Evolutionary conservation across 2,797 vertebrate species (phyloP).

Genomic region (Limnodromus scolopaceus): DNA sequence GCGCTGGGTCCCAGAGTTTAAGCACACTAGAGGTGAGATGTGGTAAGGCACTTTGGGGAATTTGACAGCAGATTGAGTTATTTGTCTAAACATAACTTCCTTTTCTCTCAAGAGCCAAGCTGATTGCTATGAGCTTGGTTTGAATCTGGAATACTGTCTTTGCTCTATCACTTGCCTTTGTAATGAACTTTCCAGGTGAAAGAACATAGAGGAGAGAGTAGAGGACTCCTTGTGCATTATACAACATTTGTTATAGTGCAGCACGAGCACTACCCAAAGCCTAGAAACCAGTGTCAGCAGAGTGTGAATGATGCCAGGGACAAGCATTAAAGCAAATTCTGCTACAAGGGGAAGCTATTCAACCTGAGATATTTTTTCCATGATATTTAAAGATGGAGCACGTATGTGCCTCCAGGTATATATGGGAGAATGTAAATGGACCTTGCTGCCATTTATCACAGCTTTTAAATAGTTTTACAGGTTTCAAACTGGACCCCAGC

Average conservation of each 20-base stretch:
- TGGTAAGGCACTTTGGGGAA: not conserved
- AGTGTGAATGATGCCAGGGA: conserved; percentile 17
- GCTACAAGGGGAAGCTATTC: not conserved
- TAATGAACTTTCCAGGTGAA: conserved; percentile 54
- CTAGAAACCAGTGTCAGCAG: conserved; percentile 4
- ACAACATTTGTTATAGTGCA: not conserved
- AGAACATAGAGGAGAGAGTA: not conserved
- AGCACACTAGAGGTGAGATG: not conserved
- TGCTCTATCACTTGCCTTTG: not conserved
- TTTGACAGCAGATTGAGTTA: not conserved
- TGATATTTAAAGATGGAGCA: not conserved
- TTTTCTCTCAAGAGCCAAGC: not conserved
- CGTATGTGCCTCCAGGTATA: not conserved
- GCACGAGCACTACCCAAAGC: not conserved
- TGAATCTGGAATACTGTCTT: not conserved
- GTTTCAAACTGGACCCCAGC: not conserved
- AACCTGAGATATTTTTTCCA: not conserved
- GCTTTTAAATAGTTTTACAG: not conserved
- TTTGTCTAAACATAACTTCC: not conserved
- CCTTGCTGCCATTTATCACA: not conserved
- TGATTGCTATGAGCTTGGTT: not conserved
- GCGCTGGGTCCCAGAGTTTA: not conserved
- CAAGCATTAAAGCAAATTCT: conserved; percentile 25
- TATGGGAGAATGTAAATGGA: not conserved
- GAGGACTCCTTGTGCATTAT: not conserved